These are phyloP conservation scores for Menidia menidia DNA, from an alignment of 2,797 vertebrate genomes.

Conservation along the genomic window DNA sequence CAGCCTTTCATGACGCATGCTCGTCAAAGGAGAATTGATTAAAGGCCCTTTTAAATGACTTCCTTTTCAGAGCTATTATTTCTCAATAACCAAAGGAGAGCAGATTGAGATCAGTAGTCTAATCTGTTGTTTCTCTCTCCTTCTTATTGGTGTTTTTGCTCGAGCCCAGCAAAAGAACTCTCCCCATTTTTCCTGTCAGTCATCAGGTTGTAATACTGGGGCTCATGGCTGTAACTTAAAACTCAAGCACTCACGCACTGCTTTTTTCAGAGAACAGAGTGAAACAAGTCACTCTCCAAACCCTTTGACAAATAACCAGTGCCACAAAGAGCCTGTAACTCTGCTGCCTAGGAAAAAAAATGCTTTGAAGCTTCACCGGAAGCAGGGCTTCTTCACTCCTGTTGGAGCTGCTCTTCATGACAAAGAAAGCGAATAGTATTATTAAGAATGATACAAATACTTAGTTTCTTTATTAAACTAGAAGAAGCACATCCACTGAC, in stretches of 20 bases:
- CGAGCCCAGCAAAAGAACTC: conserved; percentile 73
- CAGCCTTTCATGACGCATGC: conserved; percentile 77
- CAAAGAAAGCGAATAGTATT: conserved; percentile 27
- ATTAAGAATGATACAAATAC: conserved; percentile 39
- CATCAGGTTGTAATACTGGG: conserved; percentile 85
- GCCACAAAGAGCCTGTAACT: conserved; percentile 87
- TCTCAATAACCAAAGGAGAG: conserved; percentile 81
- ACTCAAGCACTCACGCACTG: conserved; percentile 72
- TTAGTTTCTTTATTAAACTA: conserved; percentile 37
- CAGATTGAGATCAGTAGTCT: conserved; percentile 81
- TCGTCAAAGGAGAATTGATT: conserved; percentile 84
- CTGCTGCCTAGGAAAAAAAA: conserved; percentile 81
- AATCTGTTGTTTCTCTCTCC: conserved; percentile 80
- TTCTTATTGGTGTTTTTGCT: conserved; percentile 84
- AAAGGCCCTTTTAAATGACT: conserved; percentile 84
- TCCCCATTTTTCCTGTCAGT: conserved; percentile 84
- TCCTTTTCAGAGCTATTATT: conserved; percentile 85
- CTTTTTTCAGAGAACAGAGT: conserved; percentile 77
- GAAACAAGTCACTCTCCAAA: conserved; percentile 85
- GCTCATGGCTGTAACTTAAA: conserved; percentile 82
- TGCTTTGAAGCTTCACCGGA: conserved; percentile 83
- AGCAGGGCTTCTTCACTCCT: conserved; percentile 70
- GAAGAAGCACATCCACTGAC: conserved; percentile 35
- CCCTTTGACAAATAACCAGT: conserved; percentile 82
- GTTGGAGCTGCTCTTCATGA: conserved; percentile 35